These are phyloP conservation scores for Sphyrna mokarran DNA, from an alignment of 2,113 vertebrate species.

Conservation along the genomic window DNA sequence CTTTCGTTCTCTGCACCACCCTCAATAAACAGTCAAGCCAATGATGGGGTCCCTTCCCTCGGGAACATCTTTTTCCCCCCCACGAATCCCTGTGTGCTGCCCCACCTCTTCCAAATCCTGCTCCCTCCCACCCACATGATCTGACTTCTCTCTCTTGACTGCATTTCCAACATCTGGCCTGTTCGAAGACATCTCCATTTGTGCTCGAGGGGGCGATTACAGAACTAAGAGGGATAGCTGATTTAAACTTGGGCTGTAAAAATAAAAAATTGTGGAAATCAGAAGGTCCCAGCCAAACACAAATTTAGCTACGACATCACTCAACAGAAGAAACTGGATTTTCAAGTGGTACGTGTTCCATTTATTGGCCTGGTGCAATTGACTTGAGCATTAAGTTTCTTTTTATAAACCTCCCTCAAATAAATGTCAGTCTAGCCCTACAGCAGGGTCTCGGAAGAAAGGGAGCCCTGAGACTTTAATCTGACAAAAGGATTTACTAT, in stretches of 20 bases:
- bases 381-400: neutral
- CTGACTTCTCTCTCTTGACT: neutral
- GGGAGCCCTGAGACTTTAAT: conserved; percentile 5
- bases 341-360: neutral
- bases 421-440: neutral
- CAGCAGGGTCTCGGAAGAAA: neutral
- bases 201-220: neutral
- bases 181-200: neutral
- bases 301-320: neutral
- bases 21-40: neutral
- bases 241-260: neutral
- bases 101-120: neutral
- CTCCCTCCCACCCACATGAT: neutral
- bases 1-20: neutral
- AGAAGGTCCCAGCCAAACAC: neutral
- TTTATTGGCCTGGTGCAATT: neutral
- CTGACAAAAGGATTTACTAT: conserved; percentile 24
- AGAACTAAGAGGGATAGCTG: neutral
- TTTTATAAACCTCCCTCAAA: neutral
- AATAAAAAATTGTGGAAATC: neutral
- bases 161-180: neutral
- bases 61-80: neutral
- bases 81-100: neutral
- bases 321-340: neutral
- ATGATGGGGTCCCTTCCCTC: neutral